These are phyloP conservation scores for Lepidonotus clava DNA, from an alignment of 2,888 invertebrate genomes.

Conservation along the genomic window DNA sequence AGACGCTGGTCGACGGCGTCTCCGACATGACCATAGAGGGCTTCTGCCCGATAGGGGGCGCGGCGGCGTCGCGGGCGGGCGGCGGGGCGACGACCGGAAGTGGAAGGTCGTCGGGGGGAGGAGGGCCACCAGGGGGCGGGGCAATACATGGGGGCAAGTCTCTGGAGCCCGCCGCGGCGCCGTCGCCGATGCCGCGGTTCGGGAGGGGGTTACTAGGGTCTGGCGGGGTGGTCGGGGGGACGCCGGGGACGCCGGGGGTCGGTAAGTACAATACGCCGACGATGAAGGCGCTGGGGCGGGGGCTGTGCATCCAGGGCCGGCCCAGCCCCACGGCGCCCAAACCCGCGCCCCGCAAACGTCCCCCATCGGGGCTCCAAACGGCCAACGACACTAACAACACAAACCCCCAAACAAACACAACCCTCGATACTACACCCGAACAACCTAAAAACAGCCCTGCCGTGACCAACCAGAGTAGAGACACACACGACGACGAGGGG, in stretches of 20 bases:
- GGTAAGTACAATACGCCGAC: not conserved
- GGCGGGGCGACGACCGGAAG: not conserved
- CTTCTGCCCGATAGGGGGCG: not conserved
- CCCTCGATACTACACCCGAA: no score
- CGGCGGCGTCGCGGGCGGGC: not conserved
- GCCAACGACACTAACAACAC: no score
- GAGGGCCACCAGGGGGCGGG: not conserved
- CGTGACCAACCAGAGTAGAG: no score
- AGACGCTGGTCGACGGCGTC: not conserved
- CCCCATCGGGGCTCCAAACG: no score
- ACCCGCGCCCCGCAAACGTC: conserved; percentile 2
- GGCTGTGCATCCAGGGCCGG: conserved; percentile 21
- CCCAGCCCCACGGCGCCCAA: conserved; percentile 36
- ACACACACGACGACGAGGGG: no score
- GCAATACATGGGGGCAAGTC: no score
- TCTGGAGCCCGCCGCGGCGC: not conserved
- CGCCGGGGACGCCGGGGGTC: no score
- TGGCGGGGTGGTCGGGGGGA: not conserved
- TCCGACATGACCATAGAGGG: conserved; percentile 13
- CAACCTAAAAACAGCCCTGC: no score
- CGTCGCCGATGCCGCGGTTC: not conserved
- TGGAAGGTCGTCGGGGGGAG: not conserved
- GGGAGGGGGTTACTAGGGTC: not conserved
- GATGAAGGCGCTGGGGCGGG: conserved; percentile 8
- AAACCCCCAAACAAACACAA: no score